These are phyloP conservation scores for Matsumyia berberina DNA, from an alignment of 2,888 invertebrate species.

Conservation along the genomic window DNA sequence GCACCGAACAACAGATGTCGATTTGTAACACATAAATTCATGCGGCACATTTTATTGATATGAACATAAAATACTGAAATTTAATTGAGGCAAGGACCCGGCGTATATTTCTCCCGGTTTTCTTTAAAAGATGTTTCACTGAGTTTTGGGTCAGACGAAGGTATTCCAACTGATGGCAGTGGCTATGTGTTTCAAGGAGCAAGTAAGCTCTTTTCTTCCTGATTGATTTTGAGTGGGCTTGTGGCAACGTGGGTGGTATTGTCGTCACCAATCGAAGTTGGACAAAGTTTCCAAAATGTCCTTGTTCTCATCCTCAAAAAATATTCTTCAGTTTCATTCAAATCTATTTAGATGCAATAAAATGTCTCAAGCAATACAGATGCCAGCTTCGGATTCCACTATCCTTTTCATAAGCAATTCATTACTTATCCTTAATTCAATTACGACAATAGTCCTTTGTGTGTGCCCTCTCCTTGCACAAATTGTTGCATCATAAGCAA, in stretches of 20 bases:
- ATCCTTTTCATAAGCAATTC: conserved; percentile 31
- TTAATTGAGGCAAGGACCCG: conserved; percentile 58
- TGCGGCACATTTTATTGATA: conserved; percentile 76
- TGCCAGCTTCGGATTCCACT: too few species aligned
- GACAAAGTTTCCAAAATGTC: too few species aligned
- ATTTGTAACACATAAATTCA: conserved; percentile 76
- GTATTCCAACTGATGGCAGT: not conserved
- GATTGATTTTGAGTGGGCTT: too few species aligned
- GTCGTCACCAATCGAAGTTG: too few species aligned
- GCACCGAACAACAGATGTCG: conserved; percentile 70
- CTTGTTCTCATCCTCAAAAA: too few species aligned
- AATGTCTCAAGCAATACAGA: conserved; percentile 8
- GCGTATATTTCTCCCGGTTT: conserved; percentile 6
- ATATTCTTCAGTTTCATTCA: not conserved
- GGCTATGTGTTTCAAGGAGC: too few species aligned
- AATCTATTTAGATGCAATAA: too few species aligned
- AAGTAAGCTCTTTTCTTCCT: too few species aligned
- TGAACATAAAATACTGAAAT: conserved; percentile 74
- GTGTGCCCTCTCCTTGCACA: conserved; percentile 1
- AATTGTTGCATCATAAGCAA: conserved; percentile 54
- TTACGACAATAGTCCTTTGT: conserved; percentile 47
- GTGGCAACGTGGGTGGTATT: too few species aligned
- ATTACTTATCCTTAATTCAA: conserved; percentile 41
- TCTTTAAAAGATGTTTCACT: conserved; percentile 26
- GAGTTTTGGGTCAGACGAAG: not conserved